Evolutionary conservation across 2,888 invertebrate genomes (phyloP), one percentile per base, ranked within the genome.

Genomic region (Pocota personata): DNA sequence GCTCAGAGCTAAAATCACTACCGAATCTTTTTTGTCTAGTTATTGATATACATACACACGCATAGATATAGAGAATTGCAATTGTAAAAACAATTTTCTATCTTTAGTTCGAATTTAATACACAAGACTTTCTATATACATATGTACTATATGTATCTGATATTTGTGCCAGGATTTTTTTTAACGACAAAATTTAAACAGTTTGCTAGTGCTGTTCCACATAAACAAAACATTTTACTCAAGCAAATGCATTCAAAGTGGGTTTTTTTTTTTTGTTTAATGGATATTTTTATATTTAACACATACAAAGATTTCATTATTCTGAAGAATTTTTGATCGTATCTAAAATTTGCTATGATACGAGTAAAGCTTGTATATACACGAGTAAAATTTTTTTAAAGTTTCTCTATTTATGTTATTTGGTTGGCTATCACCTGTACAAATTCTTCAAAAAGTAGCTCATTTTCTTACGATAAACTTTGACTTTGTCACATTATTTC

Each of bases 101-200:
- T 84, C 83, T 84, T 79, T 84, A 84, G 83, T 78, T 79, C 40
- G 46, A 24, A 52, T 30, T 50, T n/a, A 76, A 57, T 43, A 75
- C 40, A 67, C 16, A n/a, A 14, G 14, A 21, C 2, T n/a, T 66
- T 35, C 3, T 24, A 10, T 14, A 2, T 52, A 14, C 21, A 14
- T 50, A 4, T 24, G 5, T 50, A 14, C 43, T 3, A 48, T 30
- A 16, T 30, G 3, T 40, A 16, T 14, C 2, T 50, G 3, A 8
- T n/a, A 16, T 8, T 3, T 2, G 46, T 14, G 32, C 48, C 14
- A 14, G 12, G 43, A 14, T 52, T 43, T 57, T 57, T 46, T 43
- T 64, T 55, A 10, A 64, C 16, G 16, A 46, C 10, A 48, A 19
- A 30, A 46, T 10, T 37, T 8, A 8, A 58, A 24, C 1, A 19